Base-by-base conservation (phyloP, 2,113 vertebrate genomes). In the Rynchops niger region DNA sequence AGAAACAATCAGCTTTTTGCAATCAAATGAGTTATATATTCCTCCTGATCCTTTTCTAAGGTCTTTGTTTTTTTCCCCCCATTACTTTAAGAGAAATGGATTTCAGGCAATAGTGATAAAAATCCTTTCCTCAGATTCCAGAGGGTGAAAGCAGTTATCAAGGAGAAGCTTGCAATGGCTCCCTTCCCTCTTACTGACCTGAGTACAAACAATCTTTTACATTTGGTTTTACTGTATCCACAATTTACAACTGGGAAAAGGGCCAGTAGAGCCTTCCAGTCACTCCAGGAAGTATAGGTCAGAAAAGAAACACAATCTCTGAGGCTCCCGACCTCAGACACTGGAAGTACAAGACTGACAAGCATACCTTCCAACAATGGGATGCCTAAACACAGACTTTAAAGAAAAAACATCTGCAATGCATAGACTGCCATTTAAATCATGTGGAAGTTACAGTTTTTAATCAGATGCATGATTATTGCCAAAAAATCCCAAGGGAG, bases 61-160 rank as follows among this genome's bases (percentile, higher is more conserved):
- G 32, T 26, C 13, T 1, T 2, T 55, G 4, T 10, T 5, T 34
- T 56, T 9, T 42, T 2, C 18, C 9, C 22, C 9, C 27, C 7
- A 6, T 59, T 62, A 86, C 52, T 17, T 79, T 23, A 80, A 79
- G 36, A 62, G 15, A 21, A 86, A 93, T 16, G 14, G 55, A 82
- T 88, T 91, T 83, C 86, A 82, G 45, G 18, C 11, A 65, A 71
- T 17, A 36, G 47, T 2, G 4, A 38, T 74, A 79, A 82, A 90
- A 79, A 70, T 23, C 23, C 43, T 32, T 50, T 55, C 61, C 27
- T 79, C 38, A 36, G 27, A 71, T 71, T 93, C 27, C 50, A 85
- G 8, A 5, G 7, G 15, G 6, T 74, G 27, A 88, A 79, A 90
- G 34, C 27, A 19, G 62, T 11, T 9, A 61, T 38, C 26, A 43